Conservation (phyloP, 2,888 invertebrate species). For the Ametastegia equiseti region DNA sequence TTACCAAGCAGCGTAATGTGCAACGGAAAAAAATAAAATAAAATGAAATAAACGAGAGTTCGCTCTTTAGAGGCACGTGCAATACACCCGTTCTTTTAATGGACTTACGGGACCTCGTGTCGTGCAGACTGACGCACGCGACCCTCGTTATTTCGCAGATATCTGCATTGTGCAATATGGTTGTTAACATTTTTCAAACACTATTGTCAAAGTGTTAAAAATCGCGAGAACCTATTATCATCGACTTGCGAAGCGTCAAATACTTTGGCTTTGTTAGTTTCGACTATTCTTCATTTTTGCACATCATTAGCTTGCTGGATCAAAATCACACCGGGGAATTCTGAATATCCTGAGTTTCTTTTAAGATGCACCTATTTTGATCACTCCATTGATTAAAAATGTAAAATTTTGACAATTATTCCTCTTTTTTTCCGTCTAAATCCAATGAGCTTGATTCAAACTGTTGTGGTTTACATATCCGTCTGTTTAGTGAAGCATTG, state of each 20-base stretch:
- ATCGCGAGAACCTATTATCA: neutral
- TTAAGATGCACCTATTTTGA: no score
- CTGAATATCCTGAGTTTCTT: no score
- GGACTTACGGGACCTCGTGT: neutral
- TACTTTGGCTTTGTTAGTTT: neutral
- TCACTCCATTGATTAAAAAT: no score
- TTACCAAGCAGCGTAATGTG: conserved; percentile 9
- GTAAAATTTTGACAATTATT: no score
- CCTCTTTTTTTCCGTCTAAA: no score
- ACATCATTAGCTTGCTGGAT: neutral
- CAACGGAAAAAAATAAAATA: conserved; percentile 8
- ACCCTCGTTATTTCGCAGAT: conserved; percentile 25
- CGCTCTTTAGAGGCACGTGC: conserved; percentile 8
- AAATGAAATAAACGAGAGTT: no score
- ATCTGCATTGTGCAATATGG: conserved; percentile 1
- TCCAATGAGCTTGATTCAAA: no score
- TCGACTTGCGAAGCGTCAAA: neutral
- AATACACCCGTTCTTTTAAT: neutral
- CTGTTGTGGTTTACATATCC: no score
- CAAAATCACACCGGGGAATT: neutral
- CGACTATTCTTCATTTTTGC: neutral
- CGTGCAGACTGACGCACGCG: conserved; percentile 13
- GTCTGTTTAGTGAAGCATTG: no score
- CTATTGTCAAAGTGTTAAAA: neutral
- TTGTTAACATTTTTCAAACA: conserved; percentile 50